Evolutionary conservation across 2,888 invertebrate species (phyloP).

Genomic region (Heteromyza rotundicornis): DNA sequence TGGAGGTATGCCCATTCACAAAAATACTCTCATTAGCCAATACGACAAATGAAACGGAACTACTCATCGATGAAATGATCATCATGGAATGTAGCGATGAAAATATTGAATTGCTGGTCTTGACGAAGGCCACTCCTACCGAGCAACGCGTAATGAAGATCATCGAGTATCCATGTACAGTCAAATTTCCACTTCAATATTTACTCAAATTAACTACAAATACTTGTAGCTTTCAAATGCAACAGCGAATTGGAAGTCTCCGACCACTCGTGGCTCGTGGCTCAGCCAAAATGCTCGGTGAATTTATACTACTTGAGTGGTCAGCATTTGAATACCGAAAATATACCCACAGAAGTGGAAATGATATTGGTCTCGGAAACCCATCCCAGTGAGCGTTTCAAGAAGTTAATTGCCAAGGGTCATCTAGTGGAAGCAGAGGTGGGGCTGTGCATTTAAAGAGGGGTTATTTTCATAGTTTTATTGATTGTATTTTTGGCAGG

Average conservation of each 20-base stretch:
- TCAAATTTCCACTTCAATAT: slow-evolving; percentile 51
- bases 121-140: slow-evolving; percentile 43
- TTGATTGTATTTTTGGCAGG: slow-evolving; percentile 34
- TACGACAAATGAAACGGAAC: slow-evolving; percentile 15
- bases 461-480: background rate
- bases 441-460: background rate
- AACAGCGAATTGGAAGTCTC: slow-evolving; percentile 53
- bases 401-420: slow-evolving; percentile 59
- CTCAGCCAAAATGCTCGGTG: slow-evolving; percentile 57
- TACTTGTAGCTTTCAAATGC: slow-evolving; percentile 49
- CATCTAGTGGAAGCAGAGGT: slow-evolving; percentile 61
- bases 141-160: slow-evolving; percentile 49
- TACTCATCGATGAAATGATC: slow-evolving; percentile 55
- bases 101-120: slow-evolving; percentile 52
- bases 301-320: slow-evolving; percentile 59
- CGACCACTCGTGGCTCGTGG: slow-evolving; percentile 55
- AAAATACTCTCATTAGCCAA: slow-evolving; percentile 41
- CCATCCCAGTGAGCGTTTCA: slow-evolving; percentile 58
- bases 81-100: slow-evolving; percentile 56
- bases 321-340: slow-evolving; percentile 34
- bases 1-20: slow-evolving; percentile 57
- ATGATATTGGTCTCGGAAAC: slow-evolving; percentile 60
- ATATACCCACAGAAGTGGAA: slow-evolving; percentile 52
- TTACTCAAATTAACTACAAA: slow-evolving; percentile 9
- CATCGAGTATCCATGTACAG: slow-evolving; percentile 60